Conservation (phyloP, 2,797 vertebrate genomes). For the Halcyon badia region DNA sequence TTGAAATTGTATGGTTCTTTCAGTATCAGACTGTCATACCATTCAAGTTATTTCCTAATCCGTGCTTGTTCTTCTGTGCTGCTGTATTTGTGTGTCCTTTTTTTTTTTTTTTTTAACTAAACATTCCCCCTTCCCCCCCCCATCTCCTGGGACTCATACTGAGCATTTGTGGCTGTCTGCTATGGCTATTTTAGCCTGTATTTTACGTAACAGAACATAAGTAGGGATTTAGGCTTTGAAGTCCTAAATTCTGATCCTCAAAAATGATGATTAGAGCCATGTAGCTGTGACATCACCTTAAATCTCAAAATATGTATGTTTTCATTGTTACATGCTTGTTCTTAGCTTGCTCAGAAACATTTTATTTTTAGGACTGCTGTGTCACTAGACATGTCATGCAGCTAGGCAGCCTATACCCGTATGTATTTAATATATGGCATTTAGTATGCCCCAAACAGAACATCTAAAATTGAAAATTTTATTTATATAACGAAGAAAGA, state of each 20-base stretch:
- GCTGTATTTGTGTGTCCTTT: background rate
- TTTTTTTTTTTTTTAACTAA: background rate
- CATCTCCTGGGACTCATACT: background rate
- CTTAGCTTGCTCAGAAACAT: background rate
- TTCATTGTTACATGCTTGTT: background rate
- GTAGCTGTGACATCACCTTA: constrained; percentile 6
- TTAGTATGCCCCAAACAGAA: background rate
- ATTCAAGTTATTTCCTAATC: background rate
- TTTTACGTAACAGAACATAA: constrained; percentile 61
- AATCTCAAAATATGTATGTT: background rate
- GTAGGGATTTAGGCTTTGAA: constrained; percentile 62
- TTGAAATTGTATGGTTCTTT: background rate
- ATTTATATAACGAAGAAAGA: background rate
- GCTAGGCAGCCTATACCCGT: background rate
- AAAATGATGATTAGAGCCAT: constrained; percentile 23
- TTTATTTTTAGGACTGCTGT: constrained; percentile 6
- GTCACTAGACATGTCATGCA: background rate
- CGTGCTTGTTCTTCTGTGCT: background rate
- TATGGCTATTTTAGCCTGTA: constrained; percentile 47
- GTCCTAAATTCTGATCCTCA: constrained; percentile 39
- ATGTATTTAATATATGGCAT: background rate
- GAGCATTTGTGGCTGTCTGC: background rate
- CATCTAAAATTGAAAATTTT: background rate
- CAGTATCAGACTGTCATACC: background rate
- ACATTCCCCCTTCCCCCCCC: too few relatives aligned